These are phyloP conservation scores for Rallus crepitans DNA, from an alignment of 2,797 vertebrate species.

Conservation along the genomic window DNA sequence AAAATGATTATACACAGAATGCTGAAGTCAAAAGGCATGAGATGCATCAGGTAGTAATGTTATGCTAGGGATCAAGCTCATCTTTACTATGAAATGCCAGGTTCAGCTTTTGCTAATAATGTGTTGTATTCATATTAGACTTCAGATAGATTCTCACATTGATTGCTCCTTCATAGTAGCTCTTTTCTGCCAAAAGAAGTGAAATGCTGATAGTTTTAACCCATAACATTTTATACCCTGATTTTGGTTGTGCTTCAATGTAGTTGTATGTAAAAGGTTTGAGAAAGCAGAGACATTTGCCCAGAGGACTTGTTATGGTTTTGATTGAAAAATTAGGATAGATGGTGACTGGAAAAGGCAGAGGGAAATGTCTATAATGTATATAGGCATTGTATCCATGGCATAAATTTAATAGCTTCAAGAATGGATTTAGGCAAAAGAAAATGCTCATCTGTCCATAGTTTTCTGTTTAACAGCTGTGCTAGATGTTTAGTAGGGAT, in stretches of 20 bases:
- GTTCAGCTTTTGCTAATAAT: not conserved
- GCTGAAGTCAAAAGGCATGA: not conserved
- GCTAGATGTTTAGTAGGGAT: not conserved
- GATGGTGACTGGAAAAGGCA: conserved; percentile 4
- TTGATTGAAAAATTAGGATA: not conserved
- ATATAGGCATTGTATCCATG: not conserved
- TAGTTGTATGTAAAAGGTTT: not conserved
- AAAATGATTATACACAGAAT: not conserved
- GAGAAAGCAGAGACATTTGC: not conserved
- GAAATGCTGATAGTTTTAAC: not conserved
- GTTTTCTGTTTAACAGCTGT: not conserved
- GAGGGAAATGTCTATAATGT: not conserved
- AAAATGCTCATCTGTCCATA: not conserved
- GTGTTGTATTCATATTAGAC: not conserved
- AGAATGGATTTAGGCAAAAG: not conserved
- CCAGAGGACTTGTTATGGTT: not conserved
- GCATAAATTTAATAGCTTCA: not conserved
- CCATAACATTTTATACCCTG: not conserved
- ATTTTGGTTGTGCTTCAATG: not conserved
- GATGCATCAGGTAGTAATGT: not conserved
- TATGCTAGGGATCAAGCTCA: not conserved
- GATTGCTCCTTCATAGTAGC: not conserved
- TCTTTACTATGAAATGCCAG: not conserved
- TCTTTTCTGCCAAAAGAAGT: not conserved
- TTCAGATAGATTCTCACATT: not conserved